Evolutionary conservation across 2,113 vertebrate species (phyloP), one percentile per base, ranked within the genome.

Genomic region (Notarius quadriscutis): DNA sequence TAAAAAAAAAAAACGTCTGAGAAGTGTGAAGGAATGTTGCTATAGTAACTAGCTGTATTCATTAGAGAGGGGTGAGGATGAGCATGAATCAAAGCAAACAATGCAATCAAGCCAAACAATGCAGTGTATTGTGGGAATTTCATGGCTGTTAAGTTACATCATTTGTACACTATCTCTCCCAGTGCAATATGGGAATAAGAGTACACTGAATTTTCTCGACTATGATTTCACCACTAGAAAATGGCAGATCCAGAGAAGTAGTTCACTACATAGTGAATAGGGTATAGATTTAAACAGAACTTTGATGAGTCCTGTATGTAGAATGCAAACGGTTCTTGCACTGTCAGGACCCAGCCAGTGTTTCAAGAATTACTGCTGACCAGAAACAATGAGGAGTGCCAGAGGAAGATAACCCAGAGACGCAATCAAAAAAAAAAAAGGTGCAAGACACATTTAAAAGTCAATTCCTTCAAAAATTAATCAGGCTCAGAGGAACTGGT

Each of bases 41-140:
- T n/a, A 80, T 80, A 58, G 53, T 57, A 57, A 80, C 77, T 18
- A 57, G 53, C 77, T 80, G 77, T 18, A 80, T 80, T 57, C n/a
- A 6, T 57, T 15, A 18, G 77, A 80, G 15, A 58, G 14, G 27
- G 15, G n/a, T 80, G n/a, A 57, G 77, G 53, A 53, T 18, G 25
- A 80, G 53, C 3, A 18, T 30, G 53, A 80, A 80, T 80, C 77
- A 80, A 80, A 10, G 14, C 53, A 80, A 80, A 80, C 77, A 80
- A 80, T 58, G 77, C 77, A 57, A 80, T 80, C 77, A 57, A 80
- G 51, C 53, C 77, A 80, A 80, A 80, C 53, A 58, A 30, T 1
- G 7, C 53, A 57, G n/a, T 80, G 77, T 3, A 30, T 80, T 80
- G n/a, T 80, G 77, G 77, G 53, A 10, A 57, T 57, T 58, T 80